These are phyloP conservation scores for Aphodius granarius DNA, from an alignment of 2,888 invertebrate species.

Conservation along the genomic window DNA sequence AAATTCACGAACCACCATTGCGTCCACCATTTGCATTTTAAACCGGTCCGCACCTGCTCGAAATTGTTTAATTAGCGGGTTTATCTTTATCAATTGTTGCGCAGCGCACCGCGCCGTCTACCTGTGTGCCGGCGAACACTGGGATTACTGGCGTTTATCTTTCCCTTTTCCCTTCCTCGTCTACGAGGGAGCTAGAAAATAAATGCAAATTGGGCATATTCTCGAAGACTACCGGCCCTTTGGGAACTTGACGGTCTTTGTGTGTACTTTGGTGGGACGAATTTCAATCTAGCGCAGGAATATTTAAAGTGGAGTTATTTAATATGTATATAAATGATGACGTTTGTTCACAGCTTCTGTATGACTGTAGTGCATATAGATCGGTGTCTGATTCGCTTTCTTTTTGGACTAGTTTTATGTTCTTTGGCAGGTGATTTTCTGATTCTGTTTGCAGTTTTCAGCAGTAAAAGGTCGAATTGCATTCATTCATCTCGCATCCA, in stretches of 20 bases:
- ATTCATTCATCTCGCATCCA: too few species aligned
- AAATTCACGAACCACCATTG: background rate
- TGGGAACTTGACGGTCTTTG: background rate
- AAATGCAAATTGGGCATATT: background rate
- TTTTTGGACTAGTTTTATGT: too few species aligned
- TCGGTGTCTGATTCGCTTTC: too few species aligned
- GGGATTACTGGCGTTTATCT: background rate
- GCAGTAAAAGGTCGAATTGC: too few species aligned
- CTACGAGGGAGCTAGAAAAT: background rate
- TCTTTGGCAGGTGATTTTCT: too few species aligned
- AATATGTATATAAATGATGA: too few species aligned
- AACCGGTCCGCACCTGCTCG: constrained; percentile 13
- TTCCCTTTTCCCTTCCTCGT: background rate
- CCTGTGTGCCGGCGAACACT: background rate
- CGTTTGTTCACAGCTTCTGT: too few species aligned
- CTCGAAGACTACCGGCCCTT: background rate
- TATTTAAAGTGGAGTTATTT: background rate
- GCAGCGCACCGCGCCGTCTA: background rate
- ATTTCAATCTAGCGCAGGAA: background rate
- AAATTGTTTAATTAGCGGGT: constrained; percentile 15
- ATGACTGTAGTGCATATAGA: too few species aligned
- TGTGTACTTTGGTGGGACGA: background rate
- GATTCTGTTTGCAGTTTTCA: too few species aligned
- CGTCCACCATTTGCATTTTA: constrained; percentile 9
- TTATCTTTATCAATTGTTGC: constrained; percentile 12